These are phyloP conservation scores for Furcula furcula DNA, from an alignment of 2,888 invertebrate genomes.

Conservation along the genomic window DNA sequence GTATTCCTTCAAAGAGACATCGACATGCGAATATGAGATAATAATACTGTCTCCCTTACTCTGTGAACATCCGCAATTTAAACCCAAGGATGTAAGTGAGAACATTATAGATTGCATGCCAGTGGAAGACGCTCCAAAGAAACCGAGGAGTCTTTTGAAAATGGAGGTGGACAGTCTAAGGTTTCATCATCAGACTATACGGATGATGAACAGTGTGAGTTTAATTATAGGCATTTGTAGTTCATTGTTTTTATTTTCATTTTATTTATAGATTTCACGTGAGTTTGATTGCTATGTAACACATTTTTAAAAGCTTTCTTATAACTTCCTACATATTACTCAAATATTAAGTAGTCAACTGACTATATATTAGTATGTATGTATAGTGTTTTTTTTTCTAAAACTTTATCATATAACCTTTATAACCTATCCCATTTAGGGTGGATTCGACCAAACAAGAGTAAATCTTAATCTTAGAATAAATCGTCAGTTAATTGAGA, in stretches of 20 bases:
- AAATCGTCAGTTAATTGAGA: too few relatives aligned
- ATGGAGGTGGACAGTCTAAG: constrained; percentile 88
- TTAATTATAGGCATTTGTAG: constrained; percentile 1
- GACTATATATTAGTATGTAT: too few relatives aligned
- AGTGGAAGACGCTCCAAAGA: constrained; percentile 84
- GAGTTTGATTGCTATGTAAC: too few relatives aligned
- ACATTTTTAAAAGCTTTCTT: too few relatives aligned
- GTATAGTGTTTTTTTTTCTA: too few relatives aligned
- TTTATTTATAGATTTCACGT: constrained; percentile 2
- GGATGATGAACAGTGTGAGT: constrained; percentile 57
- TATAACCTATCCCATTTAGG: too few relatives aligned
- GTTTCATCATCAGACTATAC: constrained; percentile 83
- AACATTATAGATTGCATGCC: constrained; percentile 89
- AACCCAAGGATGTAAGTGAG: constrained; percentile 89
- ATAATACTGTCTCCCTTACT: constrained; percentile 93
- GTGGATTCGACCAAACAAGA: too few relatives aligned
- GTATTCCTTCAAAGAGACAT: constrained; percentile 95
- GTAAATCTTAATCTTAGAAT: too few relatives aligned
- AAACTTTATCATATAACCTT: too few relatives aligned
- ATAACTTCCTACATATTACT: too few relatives aligned
- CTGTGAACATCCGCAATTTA: constrained; percentile 94
- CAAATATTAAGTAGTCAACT: too few relatives aligned
- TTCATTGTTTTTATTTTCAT: constrained; percentile 10
- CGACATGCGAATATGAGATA: constrained; percentile 96
- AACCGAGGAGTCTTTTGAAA: constrained; percentile 86